These are phyloP conservation scores for Sycophila texana DNA, from an alignment of 2,888 invertebrate genomes.

Conservation along the genomic window DNA sequence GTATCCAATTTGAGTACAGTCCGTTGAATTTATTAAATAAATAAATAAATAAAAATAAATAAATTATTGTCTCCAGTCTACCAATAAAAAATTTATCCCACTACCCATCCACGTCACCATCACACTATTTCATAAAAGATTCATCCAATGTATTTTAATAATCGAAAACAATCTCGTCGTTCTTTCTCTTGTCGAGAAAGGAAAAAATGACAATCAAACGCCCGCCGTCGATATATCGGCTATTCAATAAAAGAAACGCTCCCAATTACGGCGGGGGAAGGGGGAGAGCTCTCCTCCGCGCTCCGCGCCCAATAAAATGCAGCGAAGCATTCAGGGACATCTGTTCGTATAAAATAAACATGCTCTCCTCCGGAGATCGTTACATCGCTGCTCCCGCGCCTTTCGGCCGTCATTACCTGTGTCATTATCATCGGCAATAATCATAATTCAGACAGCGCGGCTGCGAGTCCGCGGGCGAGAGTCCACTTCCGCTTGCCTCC, in stretches of 20 bases:
- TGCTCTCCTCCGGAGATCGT: conserved; percentile 31
- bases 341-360: conserved; percentile 48
- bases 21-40: too few relatives aligned
- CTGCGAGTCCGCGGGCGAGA: background rate
- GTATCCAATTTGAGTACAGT: too few relatives aligned
- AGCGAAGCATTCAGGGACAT: conserved; percentile 48
- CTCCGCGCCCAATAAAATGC: conserved; percentile 43
- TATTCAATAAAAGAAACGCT: background rate
- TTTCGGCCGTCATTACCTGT: conserved; percentile 26
- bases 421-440: conserved; percentile 57
- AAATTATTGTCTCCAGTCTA: background rate
- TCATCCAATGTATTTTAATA: too few relatives aligned
- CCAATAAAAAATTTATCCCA: too few relatives aligned
- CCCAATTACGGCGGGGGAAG: background rate
- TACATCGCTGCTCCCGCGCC: background rate
- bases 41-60: background rate
- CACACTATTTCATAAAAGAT: too few relatives aligned
- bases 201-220: background rate
- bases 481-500: conserved; percentile 25
- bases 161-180: background rate
- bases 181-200: background rate
- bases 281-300: background rate
- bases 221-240: background rate
- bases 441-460: conserved; percentile 50
- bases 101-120: too few relatives aligned